phyloP scores from a whole-genome alignment of 2,888 invertebrate species.

The Ormia ochracea region DNA sequence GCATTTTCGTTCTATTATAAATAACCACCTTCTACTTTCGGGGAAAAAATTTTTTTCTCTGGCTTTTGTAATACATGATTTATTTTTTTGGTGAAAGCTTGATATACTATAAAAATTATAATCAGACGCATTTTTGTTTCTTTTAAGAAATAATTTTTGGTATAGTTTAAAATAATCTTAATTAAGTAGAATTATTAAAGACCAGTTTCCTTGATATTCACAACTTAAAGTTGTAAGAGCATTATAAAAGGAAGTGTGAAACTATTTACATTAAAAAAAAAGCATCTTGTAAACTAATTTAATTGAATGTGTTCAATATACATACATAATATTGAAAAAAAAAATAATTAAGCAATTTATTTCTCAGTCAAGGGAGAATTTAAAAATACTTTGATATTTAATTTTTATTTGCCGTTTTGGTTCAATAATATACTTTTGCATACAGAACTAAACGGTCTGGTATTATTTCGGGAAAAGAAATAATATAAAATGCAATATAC shows the following conservation, averaged over 20 bases:
- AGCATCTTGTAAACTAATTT: not conserved
- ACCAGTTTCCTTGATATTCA: not conserved
- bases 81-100: not conserved
- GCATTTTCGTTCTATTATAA: too few species aligned
- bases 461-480: not conserved
- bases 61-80: not conserved
- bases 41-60: not conserved
- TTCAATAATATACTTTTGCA: not conserved
- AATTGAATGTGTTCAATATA: not conserved
- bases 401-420: not conserved
- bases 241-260: not conserved
- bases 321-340: not conserved
- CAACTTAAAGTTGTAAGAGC: slow-evolving; percentile 42
- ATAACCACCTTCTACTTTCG: too few species aligned
- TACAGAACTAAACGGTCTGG: not conserved
- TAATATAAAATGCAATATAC: not conserved
- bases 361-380: not conserved
- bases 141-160: slow-evolving; percentile 52
- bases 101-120: not conserved
- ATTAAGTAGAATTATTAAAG: not conserved
- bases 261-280: slow-evolving; percentile 11
- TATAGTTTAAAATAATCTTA: slow-evolving; percentile 37
- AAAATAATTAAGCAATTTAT: not conserved
- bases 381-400: not conserved
- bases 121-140: not conserved